Conservation (phyloP, 1,140 invertebrate species). For the Oncopeltus fasciatus region DNA sequence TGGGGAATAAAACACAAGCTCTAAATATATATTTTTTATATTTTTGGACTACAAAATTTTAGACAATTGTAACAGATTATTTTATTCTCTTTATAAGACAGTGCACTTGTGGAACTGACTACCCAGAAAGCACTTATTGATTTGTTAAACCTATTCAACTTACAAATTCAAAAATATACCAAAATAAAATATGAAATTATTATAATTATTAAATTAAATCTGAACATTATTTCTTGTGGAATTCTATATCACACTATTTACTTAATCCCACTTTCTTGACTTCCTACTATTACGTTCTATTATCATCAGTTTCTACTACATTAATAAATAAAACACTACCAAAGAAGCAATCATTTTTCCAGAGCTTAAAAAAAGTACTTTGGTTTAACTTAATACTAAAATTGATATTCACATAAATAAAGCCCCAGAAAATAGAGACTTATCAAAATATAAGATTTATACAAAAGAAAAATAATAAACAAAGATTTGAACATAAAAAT, state of each 20-base stretch:
- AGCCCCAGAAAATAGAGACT: slow-evolving; percentile 9
- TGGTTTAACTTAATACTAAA: slow-evolving; percentile 8
- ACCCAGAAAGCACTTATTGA: background rate
- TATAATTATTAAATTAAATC: no score
- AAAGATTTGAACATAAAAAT: slow-evolving; percentile 7
- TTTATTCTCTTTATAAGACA: background rate
- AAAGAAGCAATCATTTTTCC: background rate
- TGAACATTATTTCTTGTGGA: no score
- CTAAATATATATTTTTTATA: background rate
- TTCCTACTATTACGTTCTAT: background rate
- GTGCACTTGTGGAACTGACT: background rate
- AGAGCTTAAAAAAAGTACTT: slow-evolving; percentile 2
- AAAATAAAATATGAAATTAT: background rate
- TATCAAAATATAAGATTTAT: background rate
- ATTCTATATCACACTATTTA: background rate
- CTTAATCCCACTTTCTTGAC: background rate
- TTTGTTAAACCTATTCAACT: no score
- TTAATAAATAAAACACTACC: slow-evolving; percentile 6
- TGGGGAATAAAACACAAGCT: no score
- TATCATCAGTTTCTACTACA: background rate
- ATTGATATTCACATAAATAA: background rate
- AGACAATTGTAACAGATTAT: background rate
- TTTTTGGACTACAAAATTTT: background rate
- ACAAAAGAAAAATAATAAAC: background rate
- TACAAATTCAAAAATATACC: background rate